These are phyloP conservation scores for Aix galericulata DNA, from an alignment of 2,113 vertebrate species.

Conservation along the genomic window DNA sequence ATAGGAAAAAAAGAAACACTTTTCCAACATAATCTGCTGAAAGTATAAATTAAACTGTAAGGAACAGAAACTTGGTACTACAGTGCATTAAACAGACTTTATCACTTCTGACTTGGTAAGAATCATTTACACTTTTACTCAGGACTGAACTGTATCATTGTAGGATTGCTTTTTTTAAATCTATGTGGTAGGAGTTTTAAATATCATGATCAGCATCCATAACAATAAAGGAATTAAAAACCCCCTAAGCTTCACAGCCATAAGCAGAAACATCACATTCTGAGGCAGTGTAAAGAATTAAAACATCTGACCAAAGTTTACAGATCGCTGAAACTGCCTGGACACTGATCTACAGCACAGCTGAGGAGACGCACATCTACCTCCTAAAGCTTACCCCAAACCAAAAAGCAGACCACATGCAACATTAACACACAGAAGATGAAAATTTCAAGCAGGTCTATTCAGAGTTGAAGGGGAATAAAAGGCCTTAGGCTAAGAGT, in stretches of 20 bases:
- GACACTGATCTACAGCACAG: not conserved
- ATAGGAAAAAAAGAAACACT: not conserved
- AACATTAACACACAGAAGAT: not conserved
- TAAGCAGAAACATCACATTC: not conserved
- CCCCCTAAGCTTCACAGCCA: not conserved
- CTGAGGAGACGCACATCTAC: not conserved
- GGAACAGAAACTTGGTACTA: not conserved
- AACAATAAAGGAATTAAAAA: not conserved
- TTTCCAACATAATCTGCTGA: not conserved
- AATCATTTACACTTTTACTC: not conserved
- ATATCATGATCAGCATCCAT: not conserved
- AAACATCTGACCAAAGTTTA: not conserved
- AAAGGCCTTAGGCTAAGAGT: not conserved
- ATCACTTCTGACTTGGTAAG: not conserved
- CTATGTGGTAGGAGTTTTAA: not conserved
- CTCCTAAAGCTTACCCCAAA: not conserved
- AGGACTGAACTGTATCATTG: not conserved
- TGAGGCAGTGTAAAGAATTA: not conserved
- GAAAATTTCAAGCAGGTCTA: not conserved
- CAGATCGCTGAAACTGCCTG: not conserved
- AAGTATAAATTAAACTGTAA: not conserved
- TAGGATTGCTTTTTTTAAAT: not conserved
- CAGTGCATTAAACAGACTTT: not conserved
- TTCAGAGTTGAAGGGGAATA: not conserved
- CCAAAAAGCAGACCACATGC: rapidly evolving